These are phyloP conservation scores for Melieria picta DNA, from an alignment of 2,888 invertebrate species.

Conservation along the genomic window DNA sequence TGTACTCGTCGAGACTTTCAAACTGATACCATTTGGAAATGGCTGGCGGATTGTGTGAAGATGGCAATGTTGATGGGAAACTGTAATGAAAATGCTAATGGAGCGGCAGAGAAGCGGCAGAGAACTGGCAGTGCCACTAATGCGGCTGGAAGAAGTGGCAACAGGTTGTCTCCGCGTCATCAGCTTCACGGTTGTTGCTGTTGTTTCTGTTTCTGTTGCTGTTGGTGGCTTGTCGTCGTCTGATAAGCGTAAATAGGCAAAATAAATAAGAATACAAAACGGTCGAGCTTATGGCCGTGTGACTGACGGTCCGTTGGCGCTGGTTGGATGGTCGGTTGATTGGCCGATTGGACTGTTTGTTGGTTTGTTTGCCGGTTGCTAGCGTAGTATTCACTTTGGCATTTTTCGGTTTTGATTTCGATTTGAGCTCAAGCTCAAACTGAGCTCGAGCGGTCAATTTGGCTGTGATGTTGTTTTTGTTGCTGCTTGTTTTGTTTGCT, in stretches of 20 bases:
- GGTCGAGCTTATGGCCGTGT: background rate
- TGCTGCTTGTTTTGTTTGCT: too few relatives aligned
- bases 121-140: background rate
- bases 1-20: background rate
- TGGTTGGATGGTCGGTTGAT: too few relatives aligned
- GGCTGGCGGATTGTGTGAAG: background rate
- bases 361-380: too few relatives aligned
- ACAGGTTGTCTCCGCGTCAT: background rate
- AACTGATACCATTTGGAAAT: constrained; percentile 17
- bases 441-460: too few relatives aligned
- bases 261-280: constrained; percentile 45
- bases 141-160: background rate
- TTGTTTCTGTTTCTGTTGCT: background rate
- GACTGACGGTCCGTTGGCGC: too few relatives aligned
- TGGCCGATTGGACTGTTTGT: too few relatives aligned
- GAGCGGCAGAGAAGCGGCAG: background rate
- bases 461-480: too few relatives aligned
- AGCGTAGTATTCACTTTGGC: too few relatives aligned
- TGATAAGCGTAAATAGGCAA: constrained; percentile 57
- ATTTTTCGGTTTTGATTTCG: too few relatives aligned
- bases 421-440: too few relatives aligned
- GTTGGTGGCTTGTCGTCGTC: constrained; percentile 37
- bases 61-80: background rate
- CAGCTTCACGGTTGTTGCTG: background rate
- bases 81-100: background rate